Evolutionary conservation across 2,113 vertebrate genomes (phyloP), one percentile per base, ranked within the genome.

Genomic region (Nanorana parkeri): DNA sequence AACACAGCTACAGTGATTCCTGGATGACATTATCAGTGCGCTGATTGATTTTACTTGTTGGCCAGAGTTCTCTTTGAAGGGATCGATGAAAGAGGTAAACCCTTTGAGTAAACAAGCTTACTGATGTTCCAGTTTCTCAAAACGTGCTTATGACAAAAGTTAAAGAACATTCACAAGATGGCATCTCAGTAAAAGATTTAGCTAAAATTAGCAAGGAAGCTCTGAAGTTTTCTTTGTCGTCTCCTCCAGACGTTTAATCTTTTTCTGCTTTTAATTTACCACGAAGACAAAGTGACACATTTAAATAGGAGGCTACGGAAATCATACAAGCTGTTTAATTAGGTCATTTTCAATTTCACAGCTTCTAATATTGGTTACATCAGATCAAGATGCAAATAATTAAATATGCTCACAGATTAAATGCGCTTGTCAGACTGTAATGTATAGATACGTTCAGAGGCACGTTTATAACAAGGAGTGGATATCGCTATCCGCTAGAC

Each of bases 371-470:
- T 36, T 68, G 77, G 77, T 60, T 68, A 41, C 77, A 79, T 60
- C 77, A 79, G 77, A 68, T 68, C 54, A 68, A 47, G 52, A 79
- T 32, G 64, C 28, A 79, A 58, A 79, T 79, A 79, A 79, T 79
- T 24, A 79, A 79, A 68, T 68, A 68, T 68, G 77, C 66, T 68
- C 54, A 58, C 65, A 56, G 54, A 68, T 79, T 68, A 79, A 13
- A 23, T 29, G 11, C 26, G 19, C 65, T 68, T 60, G 52, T 79
- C 65, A 68, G 41, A 24, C 17, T 78, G 24, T 7, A 32, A 68
- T 68, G 20, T 68, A 56, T 68, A 23, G 24, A 78, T 56, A 52
- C 58, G 32, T 75, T 75, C 21, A 13, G 41, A 47, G 32, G 32
- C 6, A 3, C 32, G 6, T 36, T 36, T 36, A 4, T 36, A 36